Conservation (phyloP, 2,888 invertebrate species). For the Craniophora ligustri region DNA sequence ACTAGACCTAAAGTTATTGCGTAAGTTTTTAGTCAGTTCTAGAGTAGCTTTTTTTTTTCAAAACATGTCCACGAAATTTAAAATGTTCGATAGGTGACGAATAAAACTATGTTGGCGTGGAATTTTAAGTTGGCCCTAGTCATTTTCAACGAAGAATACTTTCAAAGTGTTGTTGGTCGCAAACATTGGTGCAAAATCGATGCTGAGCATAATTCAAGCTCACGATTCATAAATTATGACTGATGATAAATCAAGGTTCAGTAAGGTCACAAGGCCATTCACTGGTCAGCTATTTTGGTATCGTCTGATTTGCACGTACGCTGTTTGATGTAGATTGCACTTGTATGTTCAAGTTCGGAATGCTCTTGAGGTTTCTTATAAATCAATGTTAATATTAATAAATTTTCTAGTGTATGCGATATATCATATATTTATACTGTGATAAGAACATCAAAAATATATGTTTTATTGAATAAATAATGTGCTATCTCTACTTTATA, state of each 20-base stretch:
- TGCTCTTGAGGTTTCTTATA: conserved; percentile 34
- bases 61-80: too few relatives aligned
- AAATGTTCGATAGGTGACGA: too few relatives aligned
- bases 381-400: conserved; percentile 4
- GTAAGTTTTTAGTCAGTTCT: too few relatives aligned
- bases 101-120: too few relatives aligned
- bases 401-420: conserved; percentile 6
- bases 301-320: conserved; percentile 37
- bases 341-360: conserved; percentile 43
- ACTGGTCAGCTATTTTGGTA: conserved; percentile 37
- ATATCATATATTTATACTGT: conserved; percentile 1
- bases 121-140: too few relatives aligned
- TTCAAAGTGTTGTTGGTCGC: too few relatives aligned
- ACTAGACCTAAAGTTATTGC: too few relatives aligned
- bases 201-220: background rate
- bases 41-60: too few relatives aligned
- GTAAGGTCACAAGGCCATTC: conserved; percentile 33
- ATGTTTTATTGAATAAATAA: background rate
- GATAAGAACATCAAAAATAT: background rate
- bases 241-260: conserved; percentile 13
- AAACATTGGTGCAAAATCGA: too few relatives aligned
- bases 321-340: conserved; percentile 43
- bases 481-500: too few relatives aligned
- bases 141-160: too few relatives aligned
- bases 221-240: conserved; percentile 1